These are phyloP conservation scores for Erynnis tages DNA, from an alignment of 2,888 invertebrate genomes.

Conservation along the genomic window DNA sequence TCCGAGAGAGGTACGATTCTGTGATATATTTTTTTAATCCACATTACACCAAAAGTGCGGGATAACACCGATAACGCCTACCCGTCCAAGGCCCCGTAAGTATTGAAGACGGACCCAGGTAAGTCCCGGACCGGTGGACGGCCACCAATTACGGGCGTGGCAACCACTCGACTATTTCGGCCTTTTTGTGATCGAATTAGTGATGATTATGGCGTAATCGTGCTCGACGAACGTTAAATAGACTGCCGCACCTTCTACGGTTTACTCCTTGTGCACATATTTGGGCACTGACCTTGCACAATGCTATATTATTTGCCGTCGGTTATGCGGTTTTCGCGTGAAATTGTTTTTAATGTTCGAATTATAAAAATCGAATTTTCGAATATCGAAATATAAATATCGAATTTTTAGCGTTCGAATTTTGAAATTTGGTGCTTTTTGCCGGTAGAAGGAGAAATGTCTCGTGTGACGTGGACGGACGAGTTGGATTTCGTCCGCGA, in stretches of 20 bases:
- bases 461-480: too few relatives aligned
- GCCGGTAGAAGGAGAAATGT: too few relatives aligned
- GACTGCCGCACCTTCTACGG: constrained; percentile 42
- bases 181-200: constrained; percentile 56
- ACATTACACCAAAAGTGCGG: neutral
- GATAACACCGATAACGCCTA: neutral
- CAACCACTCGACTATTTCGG: constrained; percentile 47
- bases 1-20: constrained; percentile 52
- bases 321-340: neutral
- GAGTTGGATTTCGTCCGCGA: too few relatives aligned
- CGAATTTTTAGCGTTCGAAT: too few relatives aligned
- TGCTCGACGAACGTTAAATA: constrained; percentile 30
- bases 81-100: constrained; percentile 39
- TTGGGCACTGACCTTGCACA: constrained; percentile 43
- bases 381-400: too few relatives aligned
- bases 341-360: too few relatives aligned
- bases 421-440: too few relatives aligned
- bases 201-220: constrained; percentile 47
- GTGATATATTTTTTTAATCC: too few relatives aligned
- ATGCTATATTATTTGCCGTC: constrained; percentile 19
- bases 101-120: constrained; percentile 53
- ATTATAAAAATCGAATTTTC: too few relatives aligned
- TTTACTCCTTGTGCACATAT: constrained; percentile 16
- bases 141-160: constrained; percentile 60
- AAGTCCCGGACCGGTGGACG: constrained; percentile 30